Evolutionary conservation across 64 coral and sea anemone genomes (phyloP).

Genomic region (Acropora tenuis): DNA sequence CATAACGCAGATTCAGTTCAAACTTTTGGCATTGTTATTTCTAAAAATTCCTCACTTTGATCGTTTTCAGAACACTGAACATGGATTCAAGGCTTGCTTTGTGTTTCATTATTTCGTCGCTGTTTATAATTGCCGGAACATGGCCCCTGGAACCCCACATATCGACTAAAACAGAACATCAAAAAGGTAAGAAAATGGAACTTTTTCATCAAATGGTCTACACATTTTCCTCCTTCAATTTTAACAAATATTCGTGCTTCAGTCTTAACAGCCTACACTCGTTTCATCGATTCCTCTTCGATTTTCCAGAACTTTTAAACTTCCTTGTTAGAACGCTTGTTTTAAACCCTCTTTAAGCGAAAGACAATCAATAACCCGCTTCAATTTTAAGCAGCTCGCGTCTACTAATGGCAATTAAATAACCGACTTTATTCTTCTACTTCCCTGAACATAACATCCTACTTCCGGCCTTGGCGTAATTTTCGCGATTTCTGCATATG

Average conservation of each 20-base stretch:
- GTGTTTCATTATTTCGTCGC: background rate
- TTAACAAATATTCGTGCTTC: background rate
- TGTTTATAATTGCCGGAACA: slow-evolving; percentile 8
- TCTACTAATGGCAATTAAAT: too few relatives aligned
- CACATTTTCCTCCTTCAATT: background rate
- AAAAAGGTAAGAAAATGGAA: background rate
- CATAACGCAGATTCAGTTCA: background rate
- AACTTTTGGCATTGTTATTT: background rate
- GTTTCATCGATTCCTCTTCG: background rate
- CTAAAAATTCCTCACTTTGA: background rate
- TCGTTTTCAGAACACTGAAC: background rate
- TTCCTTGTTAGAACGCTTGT: background rate
- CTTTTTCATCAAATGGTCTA: background rate
- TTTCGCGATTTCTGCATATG: too few relatives aligned
- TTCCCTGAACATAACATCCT: background rate
- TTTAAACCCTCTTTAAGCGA: background rate
- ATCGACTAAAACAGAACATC: background rate
- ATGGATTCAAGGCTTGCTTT: slow-evolving; percentile 25
- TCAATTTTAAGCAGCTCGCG: background rate
- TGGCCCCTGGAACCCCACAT: background rate
- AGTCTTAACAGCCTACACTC: background rate
- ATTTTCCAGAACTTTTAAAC: too few relatives aligned
- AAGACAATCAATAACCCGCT: background rate
- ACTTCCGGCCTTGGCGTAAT: too few relatives aligned
- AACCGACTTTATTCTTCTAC: background rate